A percentile compares a stretch with the other conserved stretches of the same genome.
phyloP scores from a whole-genome alignment of 2,797 vertebrate genomes.

The Prunella strophiata region DNA sequence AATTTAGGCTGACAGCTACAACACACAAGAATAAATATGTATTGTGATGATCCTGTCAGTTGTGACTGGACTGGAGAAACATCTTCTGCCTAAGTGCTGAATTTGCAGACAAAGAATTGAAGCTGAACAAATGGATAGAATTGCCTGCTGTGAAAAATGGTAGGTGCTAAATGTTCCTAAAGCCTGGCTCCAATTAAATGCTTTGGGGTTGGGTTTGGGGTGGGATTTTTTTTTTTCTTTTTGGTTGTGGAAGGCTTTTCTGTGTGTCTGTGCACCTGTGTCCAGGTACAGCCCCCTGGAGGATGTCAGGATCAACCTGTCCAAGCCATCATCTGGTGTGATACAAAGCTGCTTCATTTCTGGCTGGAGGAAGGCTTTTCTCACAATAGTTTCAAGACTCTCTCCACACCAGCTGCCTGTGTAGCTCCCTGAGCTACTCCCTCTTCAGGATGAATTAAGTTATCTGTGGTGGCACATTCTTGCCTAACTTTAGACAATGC shows the following conservation, averaged over 20 bases:
- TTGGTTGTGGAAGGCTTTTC: background rate
- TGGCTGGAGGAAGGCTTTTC: background rate
- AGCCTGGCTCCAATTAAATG: background rate
- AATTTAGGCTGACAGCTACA: constrained; percentile 6
- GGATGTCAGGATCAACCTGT: background rate
- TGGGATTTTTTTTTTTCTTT: background rate
- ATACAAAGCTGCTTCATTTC: background rate
- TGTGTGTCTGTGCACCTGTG: background rate
- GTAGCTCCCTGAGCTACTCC: background rate
- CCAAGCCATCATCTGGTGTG: background rate
- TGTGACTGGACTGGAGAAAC: background rate
- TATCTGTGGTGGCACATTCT: background rate
- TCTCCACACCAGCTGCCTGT: background rate
- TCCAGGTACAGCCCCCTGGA: background rate
- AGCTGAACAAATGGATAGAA: background rate
- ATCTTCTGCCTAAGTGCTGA: background rate
- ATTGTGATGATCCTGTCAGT: background rate
- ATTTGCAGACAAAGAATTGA: background rate
- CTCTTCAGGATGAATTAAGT: background rate
- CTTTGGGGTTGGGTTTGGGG: background rate
- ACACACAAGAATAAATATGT: background rate
- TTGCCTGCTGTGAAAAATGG: background rate
- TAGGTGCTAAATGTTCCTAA: background rate
- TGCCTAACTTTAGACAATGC: background rate
- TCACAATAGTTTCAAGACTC: background rate